Base-by-base conservation (phyloP, 2,797 vertebrate species). In the Alcedo atthis region DNA sequence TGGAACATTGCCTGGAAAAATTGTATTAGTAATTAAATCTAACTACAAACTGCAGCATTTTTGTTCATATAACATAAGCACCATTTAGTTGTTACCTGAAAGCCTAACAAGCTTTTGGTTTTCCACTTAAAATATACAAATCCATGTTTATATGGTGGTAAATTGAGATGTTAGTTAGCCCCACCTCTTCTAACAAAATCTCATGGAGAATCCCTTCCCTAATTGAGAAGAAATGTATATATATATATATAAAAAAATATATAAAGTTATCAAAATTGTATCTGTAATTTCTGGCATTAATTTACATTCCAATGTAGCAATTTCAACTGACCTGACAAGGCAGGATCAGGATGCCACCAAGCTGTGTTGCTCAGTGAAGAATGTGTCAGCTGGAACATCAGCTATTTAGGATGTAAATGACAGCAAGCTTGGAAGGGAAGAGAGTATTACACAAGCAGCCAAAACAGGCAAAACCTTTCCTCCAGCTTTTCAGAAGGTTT, bases 341-440 rank as follows among this genome's bases (percentile, higher is more conserved):
- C 49, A 63, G 67, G 66, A 61, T 14, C 32, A 61, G 80, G 81
- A 85, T 80, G 79, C 54, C 79, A 95, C 70, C 1, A 2, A 75
- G 53, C 51, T 57, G 2, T n/a, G 1, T 25, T 75, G 61, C 64
- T 93, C 76, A 94, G 63, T 46, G 46, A 84, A 81, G 83, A 78
- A 48, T 80, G 40, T 91, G 91, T 68, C 86, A 92, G 75, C 40
- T 90, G 88, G 33, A 96, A 55, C 62, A 81, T 49, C n/a, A 2
- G 0, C 73, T 85, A 4, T 32, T 95, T 90, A 91, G 62, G 46
- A 66, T 43, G 25, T 71, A 63, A 89, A 43, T 81, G 85, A 81
- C 93, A 91, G 87, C 9, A 54, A n/a, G 22, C 18, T 28, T 33
- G 37, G 59, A 32, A 87, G 21, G 18, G 15, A 28, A 76, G 11